Conservation (phyloP, 2,888 invertebrate species). For the Drosophila meridionalis region DNA sequence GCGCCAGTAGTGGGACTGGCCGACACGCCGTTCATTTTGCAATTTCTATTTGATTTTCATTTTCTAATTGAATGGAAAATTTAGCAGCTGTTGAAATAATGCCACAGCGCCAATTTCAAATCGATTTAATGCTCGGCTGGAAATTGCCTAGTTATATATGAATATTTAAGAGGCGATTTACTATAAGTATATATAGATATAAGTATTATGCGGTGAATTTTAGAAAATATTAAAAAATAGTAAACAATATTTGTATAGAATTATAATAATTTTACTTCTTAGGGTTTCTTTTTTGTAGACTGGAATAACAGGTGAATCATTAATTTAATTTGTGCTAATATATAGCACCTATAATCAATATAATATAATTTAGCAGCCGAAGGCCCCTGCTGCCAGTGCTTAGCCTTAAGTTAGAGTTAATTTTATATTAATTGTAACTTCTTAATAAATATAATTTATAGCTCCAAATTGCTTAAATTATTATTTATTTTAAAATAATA, state of each 20-base stretch:
- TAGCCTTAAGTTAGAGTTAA: too few relatives aligned
- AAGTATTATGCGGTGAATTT: background rate
- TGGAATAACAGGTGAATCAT: background rate
- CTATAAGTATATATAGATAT: background rate
- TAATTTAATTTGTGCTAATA: too few relatives aligned
- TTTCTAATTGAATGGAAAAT: conserved; percentile 77
- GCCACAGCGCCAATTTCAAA: conserved; percentile 15
- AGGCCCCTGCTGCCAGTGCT: too few relatives aligned
- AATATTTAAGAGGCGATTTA: background rate
- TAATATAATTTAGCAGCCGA: too few relatives aligned
- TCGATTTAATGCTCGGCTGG: conserved; percentile 7
- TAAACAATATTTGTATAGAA: too few relatives aligned
- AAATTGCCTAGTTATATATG: background rate
- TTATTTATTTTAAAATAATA: too few relatives aligned
- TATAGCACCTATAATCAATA: too few relatives aligned
- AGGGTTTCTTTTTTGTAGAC: background rate
- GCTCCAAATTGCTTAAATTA: too few relatives aligned
- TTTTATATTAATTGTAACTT: too few relatives aligned
- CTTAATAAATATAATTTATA: background rate
- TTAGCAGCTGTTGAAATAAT: conserved; percentile 65
- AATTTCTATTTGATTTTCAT: conserved; percentile 75
- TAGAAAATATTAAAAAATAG: too few relatives aligned
- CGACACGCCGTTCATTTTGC: conserved; percentile 22
- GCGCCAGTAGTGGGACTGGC: conserved; percentile 14
- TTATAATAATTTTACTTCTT: too few relatives aligned